Percentiles rank a stretch among this genome's conserved stretches.
These are phyloP conservation scores for Choloepus hoffmanni DNA, from an alignment of 2,113 vertebrate genomes.

Conservation along the genomic window DNA sequence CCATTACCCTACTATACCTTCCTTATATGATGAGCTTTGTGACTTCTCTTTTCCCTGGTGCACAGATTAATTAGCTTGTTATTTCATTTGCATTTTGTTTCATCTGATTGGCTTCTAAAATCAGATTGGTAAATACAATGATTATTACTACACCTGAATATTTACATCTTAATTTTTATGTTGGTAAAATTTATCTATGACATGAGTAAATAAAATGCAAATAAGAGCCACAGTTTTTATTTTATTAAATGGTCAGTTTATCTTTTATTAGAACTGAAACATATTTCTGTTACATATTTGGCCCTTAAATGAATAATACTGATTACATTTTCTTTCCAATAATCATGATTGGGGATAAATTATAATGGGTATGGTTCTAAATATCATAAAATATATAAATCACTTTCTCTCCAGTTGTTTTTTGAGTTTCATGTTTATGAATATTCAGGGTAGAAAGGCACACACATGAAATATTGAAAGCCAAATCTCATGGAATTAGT, in stretches of 20 bases:
- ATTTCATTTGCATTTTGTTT: not conserved
- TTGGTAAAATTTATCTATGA: not conserved
- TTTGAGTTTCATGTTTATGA: conserved; percentile 44
- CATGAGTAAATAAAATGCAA: not conserved
- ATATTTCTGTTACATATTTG: not conserved
- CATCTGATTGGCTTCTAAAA: not conserved
- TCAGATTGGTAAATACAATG: not conserved
- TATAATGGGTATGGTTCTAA: not conserved
- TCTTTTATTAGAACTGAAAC: not conserved
- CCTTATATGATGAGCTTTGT: not conserved
- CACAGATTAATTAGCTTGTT: not conserved
- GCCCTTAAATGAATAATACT: not conserved
- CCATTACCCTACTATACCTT: not conserved
- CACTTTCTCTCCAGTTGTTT: not conserved
- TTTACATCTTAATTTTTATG: not conserved
- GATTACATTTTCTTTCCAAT: not conserved
- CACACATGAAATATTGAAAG: conserved; percentile 50
- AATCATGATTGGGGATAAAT: not conserved
- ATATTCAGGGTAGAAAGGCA: not conserved
- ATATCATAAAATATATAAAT: not conserved
- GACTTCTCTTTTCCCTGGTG: not conserved
- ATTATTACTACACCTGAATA: not conserved
- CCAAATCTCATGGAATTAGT: conserved; percentile 44
- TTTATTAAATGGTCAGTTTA: not conserved
- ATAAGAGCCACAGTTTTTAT: not conserved